Percentiles rank a stretch among this genome's conserved stretches.
Conservation (phyloP, 2,888 invertebrate genomes). For the Agrotis clavis region DNA sequence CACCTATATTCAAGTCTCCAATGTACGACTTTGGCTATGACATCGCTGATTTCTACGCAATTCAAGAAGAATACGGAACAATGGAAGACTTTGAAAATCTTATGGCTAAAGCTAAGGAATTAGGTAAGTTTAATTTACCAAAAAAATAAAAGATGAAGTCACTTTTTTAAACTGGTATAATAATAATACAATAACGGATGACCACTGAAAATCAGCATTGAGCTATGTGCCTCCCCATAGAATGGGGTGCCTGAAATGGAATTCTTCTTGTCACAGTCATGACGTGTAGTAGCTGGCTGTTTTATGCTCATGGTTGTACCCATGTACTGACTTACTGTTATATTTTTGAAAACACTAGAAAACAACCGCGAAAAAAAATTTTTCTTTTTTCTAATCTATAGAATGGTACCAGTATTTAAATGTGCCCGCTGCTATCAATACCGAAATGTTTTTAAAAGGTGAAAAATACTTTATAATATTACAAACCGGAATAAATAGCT, state of each 20-base stretch:
- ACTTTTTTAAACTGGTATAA: too few relatives aligned
- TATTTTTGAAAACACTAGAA: too few relatives aligned
- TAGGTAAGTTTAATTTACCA: constrained; percentile 75
- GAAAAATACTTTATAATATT: neutral
- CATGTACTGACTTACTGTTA: too few relatives aligned
- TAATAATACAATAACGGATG: too few relatives aligned
- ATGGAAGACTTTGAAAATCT: constrained; percentile 93
- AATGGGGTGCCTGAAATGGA: too few relatives aligned
- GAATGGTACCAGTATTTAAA: neutral
- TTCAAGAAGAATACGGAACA: constrained; percentile 94
- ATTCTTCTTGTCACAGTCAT: too few relatives aligned
- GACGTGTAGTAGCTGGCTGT: too few relatives aligned
- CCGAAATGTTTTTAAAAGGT: neutral
- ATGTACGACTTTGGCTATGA: constrained; percentile 96
- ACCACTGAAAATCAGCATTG: too few relatives aligned
- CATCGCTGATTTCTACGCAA: constrained; percentile 93
- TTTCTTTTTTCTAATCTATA: too few relatives aligned
- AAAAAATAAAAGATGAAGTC: neutral
- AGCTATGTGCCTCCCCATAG: too few relatives aligned
- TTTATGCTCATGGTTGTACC: too few relatives aligned
- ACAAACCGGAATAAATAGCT: constrained; percentile 7
- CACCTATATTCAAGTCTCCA: constrained; percentile 94
- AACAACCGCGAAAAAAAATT: too few relatives aligned
- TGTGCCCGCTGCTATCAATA: neutral
- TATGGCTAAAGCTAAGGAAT: constrained; percentile 89